Evolutionary conservation across 2,797 vertebrate species (phyloP).

Genomic region (Myioborus melanocephalus): DNA sequence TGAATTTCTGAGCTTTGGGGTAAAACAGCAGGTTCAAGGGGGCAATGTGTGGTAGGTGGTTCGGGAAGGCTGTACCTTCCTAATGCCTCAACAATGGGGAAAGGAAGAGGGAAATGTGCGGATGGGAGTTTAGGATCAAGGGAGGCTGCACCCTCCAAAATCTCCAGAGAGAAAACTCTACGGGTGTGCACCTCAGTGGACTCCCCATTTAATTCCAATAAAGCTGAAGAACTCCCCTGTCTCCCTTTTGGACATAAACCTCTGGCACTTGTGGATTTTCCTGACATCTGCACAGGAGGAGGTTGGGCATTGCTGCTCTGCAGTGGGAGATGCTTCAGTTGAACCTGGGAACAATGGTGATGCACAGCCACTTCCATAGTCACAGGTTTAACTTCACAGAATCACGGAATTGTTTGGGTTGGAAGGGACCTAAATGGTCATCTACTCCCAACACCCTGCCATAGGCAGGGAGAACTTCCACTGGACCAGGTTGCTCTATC

Average conservation of each 20-base stretch:
- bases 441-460: neutral
- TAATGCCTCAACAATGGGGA: neutral
- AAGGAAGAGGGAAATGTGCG: fast-evolving
- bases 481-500: neutral
- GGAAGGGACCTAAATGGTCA: neutral
- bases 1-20: neutral
- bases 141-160: fast-evolving
- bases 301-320: fast-evolving
- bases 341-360: too few relatives aligned
- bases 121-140: fast-evolving
- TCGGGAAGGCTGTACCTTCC: neutral
- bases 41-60: fast-evolving
- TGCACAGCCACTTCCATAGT: fast-evolving
- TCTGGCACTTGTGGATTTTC: neutral
- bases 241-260: too few relatives aligned
- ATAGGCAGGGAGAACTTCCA: neutral
- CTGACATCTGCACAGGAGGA: neutral
- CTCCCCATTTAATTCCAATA: neutral
- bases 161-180: fast-evolving
- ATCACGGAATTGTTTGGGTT: neutral
- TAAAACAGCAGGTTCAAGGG: neutral
- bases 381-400: neutral
- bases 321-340: fast-evolving
- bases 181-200: fast-evolving
- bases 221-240: neutral